A percentile compares a stretch with the other conserved stretches of the same genome.
phyloP scores from a whole-genome alignment of 2,113 vertebrate genomes.

The Paramormyrops kingsleyae region DNA sequence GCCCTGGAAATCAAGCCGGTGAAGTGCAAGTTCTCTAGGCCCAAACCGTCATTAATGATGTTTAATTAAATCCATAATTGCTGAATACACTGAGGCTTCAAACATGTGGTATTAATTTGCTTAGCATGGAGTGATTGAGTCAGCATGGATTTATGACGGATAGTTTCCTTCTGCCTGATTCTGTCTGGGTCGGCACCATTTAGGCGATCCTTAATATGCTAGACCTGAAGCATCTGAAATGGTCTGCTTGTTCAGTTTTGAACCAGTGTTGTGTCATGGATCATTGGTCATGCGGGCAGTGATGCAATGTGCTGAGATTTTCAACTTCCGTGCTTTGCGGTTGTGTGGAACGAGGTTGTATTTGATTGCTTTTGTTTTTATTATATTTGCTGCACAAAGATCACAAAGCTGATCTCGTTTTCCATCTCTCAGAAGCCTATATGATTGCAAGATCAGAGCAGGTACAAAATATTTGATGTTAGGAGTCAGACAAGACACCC shows the following conservation, averaged over 20 bases:
- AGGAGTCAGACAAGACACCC: not conserved
- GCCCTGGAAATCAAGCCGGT: not conserved
- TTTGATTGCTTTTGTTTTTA: not conserved
- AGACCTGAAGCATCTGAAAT: not conserved
- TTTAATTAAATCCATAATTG: not conserved
- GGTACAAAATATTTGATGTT: not conserved
- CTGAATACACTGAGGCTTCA: not conserved
- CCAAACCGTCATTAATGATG: not conserved
- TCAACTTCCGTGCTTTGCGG: not conserved
- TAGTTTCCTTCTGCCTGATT: not conserved
- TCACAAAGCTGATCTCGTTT: not conserved
- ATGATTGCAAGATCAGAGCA: not conserved
- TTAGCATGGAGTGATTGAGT: not conserved
- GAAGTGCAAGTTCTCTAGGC: not conserved
- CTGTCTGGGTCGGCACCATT: not conserved
- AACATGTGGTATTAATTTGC: not conserved
- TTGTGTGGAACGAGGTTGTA: not conserved
- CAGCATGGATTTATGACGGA: not conserved
- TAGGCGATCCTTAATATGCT: not conserved
- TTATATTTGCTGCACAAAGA: not conserved
- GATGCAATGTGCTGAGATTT: not conserved
- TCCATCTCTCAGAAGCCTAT: not conserved
- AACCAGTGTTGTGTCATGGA: not conserved
- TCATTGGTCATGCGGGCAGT: not conserved
- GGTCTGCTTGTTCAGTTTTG: not conserved